A percentile compares a stretch with the other conserved stretches of the same genome.
Evolutionary conservation across 1,140 invertebrate species (phyloP).

Genomic region (Dendroctonus ponderosae): DNA sequence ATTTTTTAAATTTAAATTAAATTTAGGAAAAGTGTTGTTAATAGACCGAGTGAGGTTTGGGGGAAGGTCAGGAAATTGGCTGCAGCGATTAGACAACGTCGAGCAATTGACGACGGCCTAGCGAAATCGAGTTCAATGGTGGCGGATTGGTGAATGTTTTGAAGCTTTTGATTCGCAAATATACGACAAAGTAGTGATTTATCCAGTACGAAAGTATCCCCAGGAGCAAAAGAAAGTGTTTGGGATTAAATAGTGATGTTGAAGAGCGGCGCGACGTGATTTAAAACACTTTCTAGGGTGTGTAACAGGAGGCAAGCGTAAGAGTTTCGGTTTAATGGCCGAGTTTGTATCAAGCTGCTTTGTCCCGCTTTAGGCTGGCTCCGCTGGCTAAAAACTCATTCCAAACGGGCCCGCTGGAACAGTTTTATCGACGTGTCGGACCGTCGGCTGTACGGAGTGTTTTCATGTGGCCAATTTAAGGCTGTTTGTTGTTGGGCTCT

Average conservation of each 20-base stretch:
- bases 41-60: too few relatives aligned
- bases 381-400: slow-evolving; percentile 17
- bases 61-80: too few relatives aligned
- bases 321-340: slow-evolving; percentile 18
- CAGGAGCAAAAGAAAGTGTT: neutral
- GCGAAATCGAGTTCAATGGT: slow-evolving; percentile 34
- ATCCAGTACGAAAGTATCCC: neutral
- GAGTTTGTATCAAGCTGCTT: slow-evolving; percentile 25
- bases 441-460: slow-evolving; percentile 3
- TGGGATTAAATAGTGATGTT: neutral
- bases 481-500: neutral
- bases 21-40: too few relatives aligned
- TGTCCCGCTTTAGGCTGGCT: slow-evolving; percentile 21
- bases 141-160: slow-evolving; percentile 42
- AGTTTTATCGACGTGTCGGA: slow-evolving; percentile 21
- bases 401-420: slow-evolving; percentile 5
- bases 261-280: slow-evolving; percentile 3
- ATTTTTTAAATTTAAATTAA: too few relatives aligned
- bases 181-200: slow-evolving; percentile 19
- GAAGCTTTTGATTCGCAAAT: slow-evolving; percentile 35
- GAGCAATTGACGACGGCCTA: slow-evolving; percentile 36
- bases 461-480: neutral
- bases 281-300: slow-evolving; percentile 38
- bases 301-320: slow-evolving; percentile 39
- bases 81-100: slow-evolving; percentile 13